Base-by-base conservation (phyloP, 2,888 invertebrate genomes). In the Drosophila silvestris region DNA sequence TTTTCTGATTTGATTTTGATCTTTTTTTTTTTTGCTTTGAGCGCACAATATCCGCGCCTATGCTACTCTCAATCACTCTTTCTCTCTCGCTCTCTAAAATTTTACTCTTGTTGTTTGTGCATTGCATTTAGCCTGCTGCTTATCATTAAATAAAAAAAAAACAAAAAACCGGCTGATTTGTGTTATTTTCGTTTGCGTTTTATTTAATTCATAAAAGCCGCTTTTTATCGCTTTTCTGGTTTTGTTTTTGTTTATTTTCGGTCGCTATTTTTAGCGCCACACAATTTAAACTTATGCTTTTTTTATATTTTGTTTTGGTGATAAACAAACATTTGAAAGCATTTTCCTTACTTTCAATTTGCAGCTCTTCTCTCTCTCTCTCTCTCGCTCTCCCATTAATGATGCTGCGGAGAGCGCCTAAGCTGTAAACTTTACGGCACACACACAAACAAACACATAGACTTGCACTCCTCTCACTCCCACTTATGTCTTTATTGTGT, bases 251-350 rank as follows among this genome's bases (percentile, higher is more conserved):
- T 59, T 79, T 84, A 22, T 78, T 74, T 68, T 64, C 58, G 35
- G 14, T 56, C 52, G 70, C 70, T 79, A 79, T 80, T 82, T 83
- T 82, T 85, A 85, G 78, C 83, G 82, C 70, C 83, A 88, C 85
- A 83, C 70, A 77, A 79, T 63, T 39, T 68, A 47, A 62, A 75
- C 66, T 68, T 65, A 60, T 57, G 57, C 10, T 37, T 12, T 54
- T 26, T 33, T 57, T 59, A 52, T 60, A 28, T 44, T 70, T 61
- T 75, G 33, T 66, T 59, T 74, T 69, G 52, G 19, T 64, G 80
- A 77, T 87, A 79, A 85, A 81, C 79, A 81, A 77, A 75, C 35
- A 32, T 50, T 53, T 64, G 56, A n/a, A 50, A 39, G 50, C 26
- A 32, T 30, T 64, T 63, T 39, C 9, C 12, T 51, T 41, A 64